Base-by-base conservation (phyloP, 2,888 invertebrate genomes). In the Agapetus fuscipes region DNA sequence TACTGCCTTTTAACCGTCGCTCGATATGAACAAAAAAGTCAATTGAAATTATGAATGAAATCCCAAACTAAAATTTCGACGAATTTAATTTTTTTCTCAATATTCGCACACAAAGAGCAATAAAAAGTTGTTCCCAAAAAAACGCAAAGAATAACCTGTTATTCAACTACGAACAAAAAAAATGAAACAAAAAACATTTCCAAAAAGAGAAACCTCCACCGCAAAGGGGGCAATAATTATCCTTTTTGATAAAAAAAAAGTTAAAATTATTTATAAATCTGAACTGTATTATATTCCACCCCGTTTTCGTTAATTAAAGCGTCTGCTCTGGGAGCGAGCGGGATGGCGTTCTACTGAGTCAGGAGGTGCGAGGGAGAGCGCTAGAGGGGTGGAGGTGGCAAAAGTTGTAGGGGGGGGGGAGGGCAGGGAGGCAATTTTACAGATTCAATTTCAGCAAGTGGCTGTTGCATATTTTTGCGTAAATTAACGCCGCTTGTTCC, bases 401-500 rank as follows among this genome's bases (percentile, higher is more conserved):
- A 20, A 20, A 20, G 9, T 9, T 4, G 4, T 31, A 29, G 14
- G 30, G 34, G 14, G 28, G 34, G 26, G 34, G 17, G 17, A 30
- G 35, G 34, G 34, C 29, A 24, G 35, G 28, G 42, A 39, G 46
- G 46, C 46, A 46, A 46, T 46, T 46, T 46, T 46, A 43, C 46
- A 46, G 46, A 46, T 46, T 46, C 46, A 46, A 46, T 46, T 46
- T 46, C 46, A 43, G 37, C 46, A 46, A 46, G 46, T 46, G 46
- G 43, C 46, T 46, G 46, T 43, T 46, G 46, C 46, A 46, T 46
- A 46, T 46, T 46, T 46, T 46, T 46, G 46, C 46, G 46, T 46
- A 46, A 46, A 46, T 46, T 46, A 46, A 46, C 46, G 43, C 43
- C 45, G 30, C 34, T 35, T 34, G 28, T 35, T 26, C 37, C 36